Evolutionary conservation across 2,113 vertebrate species (phyloP).

Genomic region (Dendrocopos noguchii): DNA sequence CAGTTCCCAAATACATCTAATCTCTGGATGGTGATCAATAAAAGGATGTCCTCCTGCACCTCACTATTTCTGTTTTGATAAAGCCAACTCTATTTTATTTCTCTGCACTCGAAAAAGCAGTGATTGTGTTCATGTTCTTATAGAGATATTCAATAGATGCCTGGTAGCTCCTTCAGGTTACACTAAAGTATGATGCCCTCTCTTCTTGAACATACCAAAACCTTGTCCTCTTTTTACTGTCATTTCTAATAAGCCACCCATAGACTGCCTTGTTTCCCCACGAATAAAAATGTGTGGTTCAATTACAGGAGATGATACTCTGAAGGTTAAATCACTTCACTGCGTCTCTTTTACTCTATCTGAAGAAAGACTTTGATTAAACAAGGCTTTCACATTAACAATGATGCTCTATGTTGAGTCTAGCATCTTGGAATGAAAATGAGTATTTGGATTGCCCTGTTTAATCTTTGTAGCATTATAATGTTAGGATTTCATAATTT

Average conservation of each 20-base stretch:
- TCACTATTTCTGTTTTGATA: neutral
- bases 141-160: neutral
- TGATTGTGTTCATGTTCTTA: neutral
- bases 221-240: neutral
- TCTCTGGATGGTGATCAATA: neutral
- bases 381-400: conserved; percentile 49
- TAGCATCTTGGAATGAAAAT: conserved; percentile 33
- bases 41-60: neutral
- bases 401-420: neutral
- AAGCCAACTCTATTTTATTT: neutral
- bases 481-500: conserved; percentile 13
- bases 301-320: conserved; percentile 49
- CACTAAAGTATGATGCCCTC: neutral
- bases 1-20: neutral
- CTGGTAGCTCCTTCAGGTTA: neutral
- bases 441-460: neutral
- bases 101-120: neutral
- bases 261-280: conserved; percentile 10
- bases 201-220: conserved; percentile 10
- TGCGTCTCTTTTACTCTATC: neutral
- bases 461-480: conserved; percentile 26
- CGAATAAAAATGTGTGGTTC: conserved; percentile 50
- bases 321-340: conserved; percentile 68
- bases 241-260: conserved; percentile 26
- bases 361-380: conserved; percentile 62